Evolutionary conservation across 2,113 vertebrate genomes (phyloP).

Genomic region (Psettodes erumei): DNA sequence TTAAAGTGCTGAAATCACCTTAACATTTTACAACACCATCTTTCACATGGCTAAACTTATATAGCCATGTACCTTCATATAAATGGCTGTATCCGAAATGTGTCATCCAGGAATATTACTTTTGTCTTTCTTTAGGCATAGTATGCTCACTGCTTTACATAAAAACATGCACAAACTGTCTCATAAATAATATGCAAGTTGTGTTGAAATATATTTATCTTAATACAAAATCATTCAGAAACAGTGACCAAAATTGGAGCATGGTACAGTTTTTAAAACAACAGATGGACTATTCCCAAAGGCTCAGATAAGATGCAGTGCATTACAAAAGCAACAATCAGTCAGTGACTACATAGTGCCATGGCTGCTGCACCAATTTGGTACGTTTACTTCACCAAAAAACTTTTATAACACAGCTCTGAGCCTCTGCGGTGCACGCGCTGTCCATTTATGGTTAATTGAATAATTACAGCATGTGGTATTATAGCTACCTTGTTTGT

Average conservation of each 20-base stretch:
- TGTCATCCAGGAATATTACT: constrained; percentile 58
- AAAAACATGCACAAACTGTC: constrained; percentile 82
- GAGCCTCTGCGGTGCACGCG: constrained; percentile 41
- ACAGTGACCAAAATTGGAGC: constrained; percentile 82
- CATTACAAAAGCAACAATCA: constrained; percentile 83
- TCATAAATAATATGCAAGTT: constrained; percentile 82
- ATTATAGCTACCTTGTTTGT: constrained; percentile 66
- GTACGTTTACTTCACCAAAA: constrained; percentile 37
- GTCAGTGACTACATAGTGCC: constrained; percentile 71
- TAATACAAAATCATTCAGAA: constrained; percentile 61
- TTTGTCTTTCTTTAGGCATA: constrained; percentile 59
- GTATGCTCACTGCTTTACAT: constrained; percentile 69
- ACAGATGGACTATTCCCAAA: constrained; percentile 89
- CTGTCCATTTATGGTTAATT: constrained; percentile 25
- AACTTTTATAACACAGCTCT: constrained; percentile 41
- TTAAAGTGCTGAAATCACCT: constrained; percentile 84
- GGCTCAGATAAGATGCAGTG: constrained; percentile 97
- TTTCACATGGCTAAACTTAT: constrained; percentile 25
- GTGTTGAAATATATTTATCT: constrained; percentile 72
- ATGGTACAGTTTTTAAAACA: constrained; percentile 92
- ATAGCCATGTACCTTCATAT: constrained; percentile 81
- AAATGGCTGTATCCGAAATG: constrained; percentile 79
- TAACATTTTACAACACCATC: constrained; percentile 78
- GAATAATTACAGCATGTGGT: constrained; percentile 57
- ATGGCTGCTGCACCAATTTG: constrained; percentile 62